A percentile compares a stretch with the other conserved stretches of the same genome.
Evolutionary conservation across 2,888 invertebrate genomes (phyloP).

Genomic region (Halocaridina rubra): DNA sequence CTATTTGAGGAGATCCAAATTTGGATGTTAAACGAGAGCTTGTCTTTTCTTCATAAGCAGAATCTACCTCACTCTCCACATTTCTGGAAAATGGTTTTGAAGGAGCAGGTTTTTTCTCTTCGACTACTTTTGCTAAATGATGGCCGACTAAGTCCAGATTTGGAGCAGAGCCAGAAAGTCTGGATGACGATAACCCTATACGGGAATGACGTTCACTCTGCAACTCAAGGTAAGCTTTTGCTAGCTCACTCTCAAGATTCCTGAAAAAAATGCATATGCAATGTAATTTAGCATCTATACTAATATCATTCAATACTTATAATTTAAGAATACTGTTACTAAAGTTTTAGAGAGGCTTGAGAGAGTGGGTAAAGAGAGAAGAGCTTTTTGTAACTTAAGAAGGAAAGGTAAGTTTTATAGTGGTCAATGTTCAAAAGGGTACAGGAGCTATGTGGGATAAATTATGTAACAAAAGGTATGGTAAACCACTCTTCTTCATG

Average conservation of each 20-base stretch:
- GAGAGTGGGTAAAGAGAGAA: no score
- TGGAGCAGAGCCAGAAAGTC: slow-evolving; percentile 20
- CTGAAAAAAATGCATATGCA: no score
- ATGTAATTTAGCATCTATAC: no score
- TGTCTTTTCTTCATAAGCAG: slow-evolving; percentile 34
- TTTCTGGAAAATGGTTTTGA: background rate
- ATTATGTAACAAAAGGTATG: no score
- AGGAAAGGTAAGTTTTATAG: no score
- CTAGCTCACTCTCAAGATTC: slow-evolving; percentile 22
- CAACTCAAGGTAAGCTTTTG: background rate
- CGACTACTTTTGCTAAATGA: background rate
- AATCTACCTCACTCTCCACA: slow-evolving; percentile 28
- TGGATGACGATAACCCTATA: background rate
- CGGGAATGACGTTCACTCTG: background rate
- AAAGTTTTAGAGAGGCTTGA: no score
- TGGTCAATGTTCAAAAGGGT: no score
- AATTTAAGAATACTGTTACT: no score
- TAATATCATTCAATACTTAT: no score
- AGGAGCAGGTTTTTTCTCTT: background rate
- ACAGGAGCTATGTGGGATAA: no score
- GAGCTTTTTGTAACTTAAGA: no score
- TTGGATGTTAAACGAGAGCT: slow-evolving; percentile 34
- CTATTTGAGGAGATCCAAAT: slow-evolving; percentile 18
- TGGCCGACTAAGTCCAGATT: background rate
- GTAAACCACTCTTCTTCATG: no score